phyloP scores from a whole-genome alignment of 2,888 invertebrate species.

The Ommatoiulus sabulosus region DNA sequence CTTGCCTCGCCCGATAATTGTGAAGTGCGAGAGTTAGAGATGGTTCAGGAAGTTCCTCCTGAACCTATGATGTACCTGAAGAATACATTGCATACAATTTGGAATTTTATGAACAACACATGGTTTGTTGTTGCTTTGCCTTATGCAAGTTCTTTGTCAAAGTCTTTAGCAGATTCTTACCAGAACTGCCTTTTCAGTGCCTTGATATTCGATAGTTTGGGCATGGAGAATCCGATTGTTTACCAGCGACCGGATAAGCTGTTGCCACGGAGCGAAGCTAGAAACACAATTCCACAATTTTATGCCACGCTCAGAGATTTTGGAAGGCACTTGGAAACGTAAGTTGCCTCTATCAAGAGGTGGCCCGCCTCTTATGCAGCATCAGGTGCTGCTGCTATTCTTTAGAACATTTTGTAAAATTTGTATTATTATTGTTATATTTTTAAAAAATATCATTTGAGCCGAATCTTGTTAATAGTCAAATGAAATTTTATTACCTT shows the following conservation, averaged over 20 bases:
- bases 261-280: not conserved
- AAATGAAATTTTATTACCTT: too few species aligned
- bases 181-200: not conserved
- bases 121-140: not conserved
- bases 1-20: not conserved
- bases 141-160: not conserved
- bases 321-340: not conserved
- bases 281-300: slow-evolving; percentile 22
- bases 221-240: not conserved
- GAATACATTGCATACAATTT: not conserved
- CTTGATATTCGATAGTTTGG: slow-evolving; percentile 45
- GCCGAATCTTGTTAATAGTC: too few species aligned
- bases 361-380: too few species aligned
- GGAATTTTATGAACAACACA: slow-evolving; percentile 50
- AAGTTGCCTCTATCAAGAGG: not conserved
- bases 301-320: slow-evolving; percentile 44
- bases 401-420: too few species aligned
- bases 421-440: too few species aligned
- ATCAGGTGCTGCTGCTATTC: too few species aligned
- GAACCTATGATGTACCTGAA: not conserved
- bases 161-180: not conserved
- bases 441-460: too few species aligned
- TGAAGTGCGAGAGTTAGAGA: not conserved
- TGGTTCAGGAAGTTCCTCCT: not conserved
- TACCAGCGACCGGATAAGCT: slow-evolving; percentile 29